Base-by-base conservation (phyloP, 2,888 invertebrate genomes). In the Drosophila hamatofila region DNA sequence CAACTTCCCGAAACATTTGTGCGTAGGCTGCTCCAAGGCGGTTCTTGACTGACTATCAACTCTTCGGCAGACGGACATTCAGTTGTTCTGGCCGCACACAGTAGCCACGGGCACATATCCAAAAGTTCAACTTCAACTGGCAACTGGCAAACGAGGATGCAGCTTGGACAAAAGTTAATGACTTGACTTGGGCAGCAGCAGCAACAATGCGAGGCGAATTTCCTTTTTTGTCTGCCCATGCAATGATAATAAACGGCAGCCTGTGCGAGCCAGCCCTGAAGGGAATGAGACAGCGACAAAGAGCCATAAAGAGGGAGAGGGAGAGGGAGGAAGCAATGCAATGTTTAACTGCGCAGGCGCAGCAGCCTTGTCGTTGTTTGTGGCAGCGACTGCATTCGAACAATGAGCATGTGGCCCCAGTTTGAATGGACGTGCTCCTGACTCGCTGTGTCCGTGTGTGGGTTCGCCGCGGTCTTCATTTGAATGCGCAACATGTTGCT, bases 41-140 rank as follows among this genome's bases (percentile, higher is more conserved):
- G 8, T 23, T 30, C 16, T 23, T 44, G 18, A 11, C 48, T 48
- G 51, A 8, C 33, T 63, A 37, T 35, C 23, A 33, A 11, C 39
- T 33, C 57, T 61, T 37, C 51, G 48, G 49, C 52, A 63, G 52
- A 42, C 52, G 41, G 16, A 44, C 75, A 75, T 59, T 75, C 65
- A 61, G 64, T 55, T 65, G 60, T 48, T 58, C 58, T 63, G 58
- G 61, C 12, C 30, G 58, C 55, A 69, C 73, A 75, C 88, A 85
- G 88, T 88, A 88, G 83, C 86, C 83, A 78, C 75, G 63, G 74
- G 86, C 86, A 74, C 72, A 83, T 78, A 77, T 85, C 70, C 82
- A 78, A 81, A 52, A 64, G 61, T 65, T 54, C 61, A 65, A 68
- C 42, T 64, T 52, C 6, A 37, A 37, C 72, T 49, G 51, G 64